A percentile compares a stretch with the other conserved stretches of the same genome.
Conservation (phyloP, 2,113 vertebrate genomes). For the Heterochromis multidens region DNA sequence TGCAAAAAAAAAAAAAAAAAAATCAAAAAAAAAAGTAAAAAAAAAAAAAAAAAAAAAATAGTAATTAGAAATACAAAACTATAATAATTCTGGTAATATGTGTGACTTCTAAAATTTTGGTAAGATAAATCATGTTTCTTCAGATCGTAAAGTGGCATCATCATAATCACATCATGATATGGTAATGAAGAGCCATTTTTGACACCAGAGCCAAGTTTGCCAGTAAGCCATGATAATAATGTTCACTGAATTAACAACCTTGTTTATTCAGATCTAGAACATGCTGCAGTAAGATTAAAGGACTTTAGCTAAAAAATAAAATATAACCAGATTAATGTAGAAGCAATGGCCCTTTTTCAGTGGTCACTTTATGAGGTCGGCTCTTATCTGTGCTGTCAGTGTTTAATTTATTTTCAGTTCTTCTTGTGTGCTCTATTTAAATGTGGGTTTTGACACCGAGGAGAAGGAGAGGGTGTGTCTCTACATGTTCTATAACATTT, state of each 20-base stretch:
- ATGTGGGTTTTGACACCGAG: not conserved
- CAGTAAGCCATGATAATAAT: not conserved
- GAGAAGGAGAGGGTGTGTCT: constrained; percentile 49
- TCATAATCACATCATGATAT: not conserved
- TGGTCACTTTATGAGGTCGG: not conserved
- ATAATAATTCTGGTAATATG: not conserved
- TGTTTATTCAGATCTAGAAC: not conserved
- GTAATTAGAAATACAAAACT: not conserved
- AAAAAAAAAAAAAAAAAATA: not conserved
- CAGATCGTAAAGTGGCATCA: not conserved
- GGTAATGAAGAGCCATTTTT: not conserved
- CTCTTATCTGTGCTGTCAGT: not conserved
- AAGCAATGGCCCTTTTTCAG: not conserved
- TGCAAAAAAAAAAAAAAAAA: not conserved
- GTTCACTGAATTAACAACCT: not conserved
- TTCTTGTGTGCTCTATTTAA: constrained; percentile 37
- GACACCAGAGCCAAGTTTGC: not conserved
- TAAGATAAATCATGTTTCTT: not conserved
- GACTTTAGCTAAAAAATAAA: not conserved
- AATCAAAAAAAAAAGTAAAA: not conserved
- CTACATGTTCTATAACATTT: constrained; percentile 42
- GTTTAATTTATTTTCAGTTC: constrained; percentile 10
- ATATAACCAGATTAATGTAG: not conserved
- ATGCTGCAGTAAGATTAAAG: not conserved
- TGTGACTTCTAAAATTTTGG: not conserved